Evolutionary conservation across 2,888 invertebrate genomes (phyloP), one percentile per base, ranked within the genome.

Genomic region (Drosophila austrosaltans): DNA sequence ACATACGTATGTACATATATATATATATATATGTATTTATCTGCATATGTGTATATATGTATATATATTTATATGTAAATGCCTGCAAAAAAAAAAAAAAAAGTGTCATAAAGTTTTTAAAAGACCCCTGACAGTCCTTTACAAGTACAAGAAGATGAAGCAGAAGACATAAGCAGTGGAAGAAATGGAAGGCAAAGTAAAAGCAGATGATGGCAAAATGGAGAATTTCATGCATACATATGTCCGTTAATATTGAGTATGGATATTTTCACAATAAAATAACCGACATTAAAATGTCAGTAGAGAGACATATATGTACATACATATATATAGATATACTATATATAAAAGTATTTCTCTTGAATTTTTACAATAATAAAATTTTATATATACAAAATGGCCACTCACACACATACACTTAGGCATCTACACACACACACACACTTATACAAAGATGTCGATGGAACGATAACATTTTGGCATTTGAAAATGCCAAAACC

Each of bases 241-340:
- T 48, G 48, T 48, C 54, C 54, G 54, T 54, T 54, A 54, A 59
- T 53, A 68, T 44, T 44, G 66, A 66, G 56, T 36, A 57, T 57
- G 56, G 36, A 57, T 36, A 57, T 20, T 57, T 48, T 48, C 48
- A 57, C 36, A 36, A 57, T 57, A 70, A 67, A 72, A 32, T 57
- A 32, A 44, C 57, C 83, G 81, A 81, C 79, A 77, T 85, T 85
- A 81, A 82, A 79, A 85, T 82, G 82, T 82, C 69, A 74, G 81
- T 79, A 75, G 66, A 86, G 79, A 77, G 70, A 75, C 69, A 74
- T 82, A 82, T 79, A 73, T 85, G 77, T 69, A 77, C 72, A 71
- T 72, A 61, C 59, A 71, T 48, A 53, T 44, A 61, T 44, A 61
- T 53, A 53, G 53, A 68, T 63, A 65, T 39, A 53, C 6, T 16